phyloP scores from a whole-genome alignment of 2,888 invertebrate species.

The Elaeidobius kamerunicus region DNA sequence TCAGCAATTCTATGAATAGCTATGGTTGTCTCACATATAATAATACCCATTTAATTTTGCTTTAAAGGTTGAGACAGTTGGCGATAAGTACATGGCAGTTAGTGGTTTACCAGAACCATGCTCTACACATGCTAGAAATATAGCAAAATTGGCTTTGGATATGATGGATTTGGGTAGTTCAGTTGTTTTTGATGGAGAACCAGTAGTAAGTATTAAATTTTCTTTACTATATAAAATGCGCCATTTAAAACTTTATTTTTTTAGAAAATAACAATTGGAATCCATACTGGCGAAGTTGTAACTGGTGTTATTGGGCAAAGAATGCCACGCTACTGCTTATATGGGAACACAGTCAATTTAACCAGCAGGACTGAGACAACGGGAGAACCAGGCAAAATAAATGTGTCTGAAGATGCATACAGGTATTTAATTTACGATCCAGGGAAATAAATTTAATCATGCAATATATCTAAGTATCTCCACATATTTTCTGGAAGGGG shows the following conservation, averaged over 20 bases:
- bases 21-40: too few relatives aligned
- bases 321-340: slow-evolving; percentile 90
- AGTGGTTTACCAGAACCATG: slow-evolving; percentile 92
- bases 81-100: slow-evolving; percentile 98
- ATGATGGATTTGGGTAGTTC: slow-evolving; percentile 93
- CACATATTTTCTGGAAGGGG: slow-evolving; percentile 65
- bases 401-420: slow-evolving; percentile 90
- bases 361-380: slow-evolving; percentile 93
- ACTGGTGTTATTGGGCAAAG: slow-evolving; percentile 93
- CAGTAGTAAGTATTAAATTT: slow-evolving; percentile 64
- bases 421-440: slow-evolving; percentile 54
- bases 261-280: slow-evolving; percentile 89
- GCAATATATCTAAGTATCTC: slow-evolving; percentile 70
- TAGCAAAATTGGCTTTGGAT: slow-evolving; percentile 84
- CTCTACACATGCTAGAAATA: slow-evolving; percentile 85
- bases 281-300: slow-evolving; percentile 91
- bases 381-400: slow-evolving; percentile 82
- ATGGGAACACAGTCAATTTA: slow-evolving; percentile 91
- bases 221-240: not conserved
- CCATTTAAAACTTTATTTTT: slow-evolving; percentile 35
- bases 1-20: too few relatives aligned
- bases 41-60: not conserved
- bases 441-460: slow-evolving; percentile 52
- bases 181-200: slow-evolving; percentile 81
- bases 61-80: slow-evolving; percentile 90